Percentiles rank a stretch among this genome's conserved stretches.
Evolutionary conservation across 2,888 invertebrate species (phyloP).

Genomic region (Leptogaster cylindrica): DNA sequence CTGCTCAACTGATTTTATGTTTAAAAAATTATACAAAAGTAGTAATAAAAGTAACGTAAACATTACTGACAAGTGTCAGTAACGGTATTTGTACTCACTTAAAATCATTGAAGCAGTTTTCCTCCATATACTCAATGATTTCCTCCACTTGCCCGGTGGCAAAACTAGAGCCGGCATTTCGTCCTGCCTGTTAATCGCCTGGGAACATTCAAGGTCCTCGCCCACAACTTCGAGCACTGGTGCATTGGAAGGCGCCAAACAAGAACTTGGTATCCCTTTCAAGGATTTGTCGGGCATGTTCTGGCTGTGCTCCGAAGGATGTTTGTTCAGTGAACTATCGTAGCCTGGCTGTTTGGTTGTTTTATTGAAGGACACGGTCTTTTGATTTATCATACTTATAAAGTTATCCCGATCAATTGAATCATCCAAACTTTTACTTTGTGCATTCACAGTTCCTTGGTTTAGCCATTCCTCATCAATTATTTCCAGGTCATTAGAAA

Average conservation of each 20-base stretch:
- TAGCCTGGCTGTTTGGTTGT: neutral
- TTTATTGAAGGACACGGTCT: neutral
- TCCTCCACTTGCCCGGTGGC: constrained; percentile 73
- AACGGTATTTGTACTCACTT: too few species aligned
- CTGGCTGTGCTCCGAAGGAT: neutral
- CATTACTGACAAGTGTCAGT: too few species aligned
- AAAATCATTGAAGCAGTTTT: too few species aligned
- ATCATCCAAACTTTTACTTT: neutral
- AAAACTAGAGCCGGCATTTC: constrained; percentile 60
- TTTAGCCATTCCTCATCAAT: neutral
- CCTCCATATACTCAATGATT: constrained; percentile 68
- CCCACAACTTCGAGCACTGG: neutral
- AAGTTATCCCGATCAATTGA: constrained; percentile 33
- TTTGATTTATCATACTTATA: constrained; percentile 22
- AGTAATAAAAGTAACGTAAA: too few species aligned
- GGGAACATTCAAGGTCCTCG: neutral
- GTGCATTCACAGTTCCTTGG: too few species aligned
- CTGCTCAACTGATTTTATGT: too few species aligned
- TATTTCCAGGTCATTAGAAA: neutral
- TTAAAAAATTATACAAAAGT: too few species aligned
- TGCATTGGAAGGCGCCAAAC: neutral
- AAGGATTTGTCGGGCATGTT: neutral
- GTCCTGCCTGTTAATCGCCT: neutral
- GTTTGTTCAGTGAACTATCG: neutral
- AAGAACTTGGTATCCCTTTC: neutral